These are phyloP conservation scores for Plectus sambesii DNA, from an alignment of 1,140 invertebrate genomes.

Conservation along the genomic window DNA sequence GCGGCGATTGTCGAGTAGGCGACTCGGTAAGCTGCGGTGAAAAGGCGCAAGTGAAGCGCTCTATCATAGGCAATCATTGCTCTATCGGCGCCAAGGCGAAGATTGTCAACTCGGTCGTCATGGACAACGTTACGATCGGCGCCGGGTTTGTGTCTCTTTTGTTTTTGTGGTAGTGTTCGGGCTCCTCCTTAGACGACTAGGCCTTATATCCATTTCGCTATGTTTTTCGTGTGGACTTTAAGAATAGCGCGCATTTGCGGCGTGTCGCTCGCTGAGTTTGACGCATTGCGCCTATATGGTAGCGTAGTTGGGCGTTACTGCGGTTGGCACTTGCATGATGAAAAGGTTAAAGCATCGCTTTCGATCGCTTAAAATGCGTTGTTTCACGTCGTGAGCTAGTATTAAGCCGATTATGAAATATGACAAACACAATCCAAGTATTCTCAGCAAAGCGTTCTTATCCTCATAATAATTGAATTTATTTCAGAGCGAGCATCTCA, in stretches of 20 bases:
- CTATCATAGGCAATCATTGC: background rate
- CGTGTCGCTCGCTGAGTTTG: too few relatives aligned
- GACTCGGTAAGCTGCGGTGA: background rate
- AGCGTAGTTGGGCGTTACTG: constrained; percentile 10
- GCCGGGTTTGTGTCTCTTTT: background rate
- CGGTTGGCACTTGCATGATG: constrained; percentile 5
- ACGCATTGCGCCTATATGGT: too few relatives aligned
- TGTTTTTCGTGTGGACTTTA: too few relatives aligned
- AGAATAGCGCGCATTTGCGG: too few relatives aligned
- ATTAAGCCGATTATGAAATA: constrained; percentile 2
- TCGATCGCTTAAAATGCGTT: constrained; percentile 6
- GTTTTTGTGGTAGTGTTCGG: too few relatives aligned
- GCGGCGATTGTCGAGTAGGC: background rate
- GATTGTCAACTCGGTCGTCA: background rate
- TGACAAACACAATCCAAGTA: constrained; percentile 10
- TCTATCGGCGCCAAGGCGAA: background rate
- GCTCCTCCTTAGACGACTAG: too few relatives aligned
- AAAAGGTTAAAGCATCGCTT: constrained; percentile 1
- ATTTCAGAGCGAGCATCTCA: constrained; percentile 9
- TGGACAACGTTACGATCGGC: background rate
- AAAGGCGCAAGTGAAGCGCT: background rate
- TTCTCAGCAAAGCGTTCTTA: constrained; percentile 8
- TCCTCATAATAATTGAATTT: background rate
- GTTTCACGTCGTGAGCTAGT: too few relatives aligned
- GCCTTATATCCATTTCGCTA: too few relatives aligned